Evolutionary conservation across 1,140 invertebrate genomes (phyloP).

Genomic region (Drosophila micromelanica): DNA sequence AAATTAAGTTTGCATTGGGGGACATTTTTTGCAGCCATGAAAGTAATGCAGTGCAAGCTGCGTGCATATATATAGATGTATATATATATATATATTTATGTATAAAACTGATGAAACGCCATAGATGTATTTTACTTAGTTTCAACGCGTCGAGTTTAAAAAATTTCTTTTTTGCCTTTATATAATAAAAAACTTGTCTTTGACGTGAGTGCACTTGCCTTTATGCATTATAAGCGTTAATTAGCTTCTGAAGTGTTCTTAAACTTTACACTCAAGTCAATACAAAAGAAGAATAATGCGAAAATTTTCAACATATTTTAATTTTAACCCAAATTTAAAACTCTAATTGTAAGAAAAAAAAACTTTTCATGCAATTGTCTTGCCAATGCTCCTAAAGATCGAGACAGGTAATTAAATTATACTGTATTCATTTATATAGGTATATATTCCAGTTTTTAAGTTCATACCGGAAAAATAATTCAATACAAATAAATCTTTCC

Average conservation of each 20-base stretch:
- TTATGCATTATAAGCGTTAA: not conserved
- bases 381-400: no score
- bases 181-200: constrained; percentile 1
- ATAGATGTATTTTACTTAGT: constrained; percentile 7
- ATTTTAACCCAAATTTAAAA: no score
- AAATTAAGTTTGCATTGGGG: constrained; percentile 57
- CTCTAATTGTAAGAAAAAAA: no score
- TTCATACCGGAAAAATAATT: no score
- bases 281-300: not conserved
- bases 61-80: no score
- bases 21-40: constrained; percentile 15
- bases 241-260: not conserved
- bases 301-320: no score
- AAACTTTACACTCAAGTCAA: not conserved
- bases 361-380: no score
- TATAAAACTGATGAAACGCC: not conserved
- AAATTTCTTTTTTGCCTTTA: not conserved
- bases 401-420: no score
- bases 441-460: no score
- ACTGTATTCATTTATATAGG: no score
- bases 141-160: not conserved
- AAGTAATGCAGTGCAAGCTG: not conserved
- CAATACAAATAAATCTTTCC: no score
- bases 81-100: not conserved
- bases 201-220: not conserved